Conservation (phyloP, 2,888 invertebrate genomes). For the Girardia tigrina region DNA sequence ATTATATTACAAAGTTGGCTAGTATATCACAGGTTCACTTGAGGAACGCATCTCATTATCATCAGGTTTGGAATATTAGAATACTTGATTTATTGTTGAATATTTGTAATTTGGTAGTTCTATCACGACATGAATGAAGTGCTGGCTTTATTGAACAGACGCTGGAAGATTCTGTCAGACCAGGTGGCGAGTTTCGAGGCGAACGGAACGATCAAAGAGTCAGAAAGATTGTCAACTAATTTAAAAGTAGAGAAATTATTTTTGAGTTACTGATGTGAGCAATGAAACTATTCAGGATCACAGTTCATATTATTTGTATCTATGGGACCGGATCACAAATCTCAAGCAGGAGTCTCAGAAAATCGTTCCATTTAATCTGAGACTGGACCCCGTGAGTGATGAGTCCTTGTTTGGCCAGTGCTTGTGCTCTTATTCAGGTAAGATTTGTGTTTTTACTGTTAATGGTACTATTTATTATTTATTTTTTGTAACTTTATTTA, state of each 20-base stretch:
- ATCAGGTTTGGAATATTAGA: too few relatives aligned
- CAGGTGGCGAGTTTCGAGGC: not conserved
- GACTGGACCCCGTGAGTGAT: not conserved
- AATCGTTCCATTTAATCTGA: not conserved
- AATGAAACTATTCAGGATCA: slow-evolving; percentile 8
- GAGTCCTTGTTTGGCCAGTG: not conserved
- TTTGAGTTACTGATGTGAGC: not conserved
- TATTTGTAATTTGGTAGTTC: not conserved
- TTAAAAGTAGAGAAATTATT: not conserved
- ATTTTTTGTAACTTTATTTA: too few relatives aligned
- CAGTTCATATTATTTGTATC: not conserved
- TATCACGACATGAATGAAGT: slow-evolving; percentile 25
- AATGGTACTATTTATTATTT: too few relatives aligned
- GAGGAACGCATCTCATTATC: not conserved
- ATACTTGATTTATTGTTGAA: too few relatives aligned
- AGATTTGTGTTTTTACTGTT: too few relatives aligned
- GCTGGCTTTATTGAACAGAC: slow-evolving; percentile 12
- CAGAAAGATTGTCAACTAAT: not conserved
- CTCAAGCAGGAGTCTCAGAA: not conserved
- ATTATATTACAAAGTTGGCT: not conserved
- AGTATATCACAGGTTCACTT: not conserved
- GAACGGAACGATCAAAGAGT: slow-evolving; percentile 15
- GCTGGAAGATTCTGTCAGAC: not conserved
- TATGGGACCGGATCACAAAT: not conserved
- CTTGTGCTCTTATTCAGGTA: not conserved